phyloP scores from a whole-genome alignment of 2,888 invertebrate species.

The Oxytorus armatus region DNA sequence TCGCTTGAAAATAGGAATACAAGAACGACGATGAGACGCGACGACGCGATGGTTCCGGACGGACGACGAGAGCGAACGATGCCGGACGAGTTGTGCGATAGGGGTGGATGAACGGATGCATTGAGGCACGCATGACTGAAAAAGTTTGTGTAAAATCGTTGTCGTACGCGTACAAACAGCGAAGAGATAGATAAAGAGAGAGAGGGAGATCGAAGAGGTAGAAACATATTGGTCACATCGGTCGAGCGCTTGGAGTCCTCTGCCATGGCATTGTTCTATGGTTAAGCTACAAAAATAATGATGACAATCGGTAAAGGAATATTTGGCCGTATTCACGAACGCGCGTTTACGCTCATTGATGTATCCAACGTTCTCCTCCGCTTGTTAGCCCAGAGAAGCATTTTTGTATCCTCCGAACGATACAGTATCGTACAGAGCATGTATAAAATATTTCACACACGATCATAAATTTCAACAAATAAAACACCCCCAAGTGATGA shows the following conservation, averaged over 20 bases:
- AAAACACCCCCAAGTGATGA: background rate
- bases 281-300: conserved; percentile 66
- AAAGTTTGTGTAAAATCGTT: conserved; percentile 46
- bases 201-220: conserved; percentile 25
- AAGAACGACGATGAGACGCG: conserved; percentile 65
- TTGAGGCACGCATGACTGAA: conserved; percentile 42
- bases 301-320: conserved; percentile 63
- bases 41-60: conserved; percentile 64
- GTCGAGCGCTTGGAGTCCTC: conserved; percentile 53
- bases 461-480: too few relatives aligned
- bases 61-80: conserved; percentile 58
- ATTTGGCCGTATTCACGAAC: conserved; percentile 15
- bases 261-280: conserved; percentile 59
- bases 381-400: background rate
- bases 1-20: conserved; percentile 52
- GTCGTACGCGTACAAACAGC: conserved; percentile 26
- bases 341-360: conserved; percentile 21
- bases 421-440: background rate
- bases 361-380: background rate
- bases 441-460: too few relatives aligned
- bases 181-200: conserved; percentile 5
- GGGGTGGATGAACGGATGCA: conserved; percentile 31
- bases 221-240: conserved; percentile 43
- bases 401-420: background rate
- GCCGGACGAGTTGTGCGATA: conserved; percentile 28